These are phyloP conservation scores for Proterorhinus semilunaris DNA, from an alignment of 2,113 vertebrate genomes.

Conservation along the genomic window DNA sequence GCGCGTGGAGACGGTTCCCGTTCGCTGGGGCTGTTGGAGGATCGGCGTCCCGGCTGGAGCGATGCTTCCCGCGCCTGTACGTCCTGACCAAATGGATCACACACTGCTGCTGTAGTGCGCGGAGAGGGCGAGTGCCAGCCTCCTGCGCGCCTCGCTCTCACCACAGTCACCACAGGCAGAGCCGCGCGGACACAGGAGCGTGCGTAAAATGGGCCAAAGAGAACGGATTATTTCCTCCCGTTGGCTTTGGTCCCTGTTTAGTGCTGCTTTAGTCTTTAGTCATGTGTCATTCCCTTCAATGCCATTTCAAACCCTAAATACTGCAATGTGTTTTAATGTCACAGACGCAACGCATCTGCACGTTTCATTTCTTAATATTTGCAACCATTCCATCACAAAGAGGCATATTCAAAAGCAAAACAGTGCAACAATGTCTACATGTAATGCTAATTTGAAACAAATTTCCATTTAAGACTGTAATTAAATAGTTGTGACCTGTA, in stretches of 20 bases:
- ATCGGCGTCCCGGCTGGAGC: neutral
- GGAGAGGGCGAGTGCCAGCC: slow-evolving; percentile 36
- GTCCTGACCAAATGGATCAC: slow-evolving; percentile 58
- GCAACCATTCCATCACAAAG: too few relatives aligned
- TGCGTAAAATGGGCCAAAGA: neutral
- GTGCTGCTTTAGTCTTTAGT: neutral
- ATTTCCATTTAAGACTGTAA: too few relatives aligned
- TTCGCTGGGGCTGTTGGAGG: neutral
- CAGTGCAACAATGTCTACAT: too few relatives aligned
- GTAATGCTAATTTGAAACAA: too few relatives aligned
- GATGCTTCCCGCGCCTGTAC: slow-evolving; percentile 60
- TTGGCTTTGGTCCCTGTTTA: slow-evolving; percentile 10
- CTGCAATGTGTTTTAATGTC: neutral
- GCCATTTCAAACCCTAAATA: neutral
- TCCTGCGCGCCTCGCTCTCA: neutral
- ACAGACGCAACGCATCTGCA: neutral
- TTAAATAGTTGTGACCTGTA: too few relatives aligned
- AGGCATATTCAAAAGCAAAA: too few relatives aligned
- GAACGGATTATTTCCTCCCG: too few relatives aligned
- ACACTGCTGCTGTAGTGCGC: slow-evolving; percentile 46
- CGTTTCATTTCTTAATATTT: too few relatives aligned
- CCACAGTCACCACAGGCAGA: neutral
- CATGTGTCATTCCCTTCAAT: neutral
- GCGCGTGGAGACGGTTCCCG: slow-evolving; percentile 34
- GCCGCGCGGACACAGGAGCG: neutral